Evolutionary conservation across 2,797 vertebrate genomes (phyloP).

Genomic region (Lepidocolaptes lacrymiger): DNA sequence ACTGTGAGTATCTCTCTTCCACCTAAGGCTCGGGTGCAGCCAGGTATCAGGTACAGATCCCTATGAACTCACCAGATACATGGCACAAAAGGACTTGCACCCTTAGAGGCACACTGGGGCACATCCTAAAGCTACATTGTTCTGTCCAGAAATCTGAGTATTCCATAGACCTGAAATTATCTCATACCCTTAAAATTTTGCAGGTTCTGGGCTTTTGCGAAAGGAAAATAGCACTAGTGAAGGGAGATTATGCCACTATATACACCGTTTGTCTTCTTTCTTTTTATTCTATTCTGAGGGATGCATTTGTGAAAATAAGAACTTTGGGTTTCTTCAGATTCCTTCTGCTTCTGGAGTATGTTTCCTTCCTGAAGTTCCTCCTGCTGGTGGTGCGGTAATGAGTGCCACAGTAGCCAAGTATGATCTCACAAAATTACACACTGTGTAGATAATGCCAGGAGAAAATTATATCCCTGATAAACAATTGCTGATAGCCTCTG

Average conservation of each 20-base stretch:
- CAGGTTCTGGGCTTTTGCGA: not conserved
- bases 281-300: not conserved
- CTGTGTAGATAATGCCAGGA: not conserved
- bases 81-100: not conserved
- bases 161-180: not conserved
- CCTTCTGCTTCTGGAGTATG: not conserved
- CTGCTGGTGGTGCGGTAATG: not conserved
- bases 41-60: not conserved
- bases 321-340: not conserved
- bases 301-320: not conserved
- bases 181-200: not conserved
- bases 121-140: not conserved
- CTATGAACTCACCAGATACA: fast-evolving
- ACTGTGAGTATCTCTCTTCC: not conserved
- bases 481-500: not conserved
- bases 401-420: not conserved
- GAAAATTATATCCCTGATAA: not conserved
- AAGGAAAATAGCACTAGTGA: not conserved
- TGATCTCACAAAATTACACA: not conserved
- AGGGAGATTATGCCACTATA: not conserved
- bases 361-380: not conserved
- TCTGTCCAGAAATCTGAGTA: not conserved
- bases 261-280: not conserved
- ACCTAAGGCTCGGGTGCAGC: not conserved
- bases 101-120: not conserved